These are phyloP conservation scores for Zaprionus bogoriensis DNA, from an alignment of 2,888 invertebrate species.

Conservation along the genomic window DNA sequence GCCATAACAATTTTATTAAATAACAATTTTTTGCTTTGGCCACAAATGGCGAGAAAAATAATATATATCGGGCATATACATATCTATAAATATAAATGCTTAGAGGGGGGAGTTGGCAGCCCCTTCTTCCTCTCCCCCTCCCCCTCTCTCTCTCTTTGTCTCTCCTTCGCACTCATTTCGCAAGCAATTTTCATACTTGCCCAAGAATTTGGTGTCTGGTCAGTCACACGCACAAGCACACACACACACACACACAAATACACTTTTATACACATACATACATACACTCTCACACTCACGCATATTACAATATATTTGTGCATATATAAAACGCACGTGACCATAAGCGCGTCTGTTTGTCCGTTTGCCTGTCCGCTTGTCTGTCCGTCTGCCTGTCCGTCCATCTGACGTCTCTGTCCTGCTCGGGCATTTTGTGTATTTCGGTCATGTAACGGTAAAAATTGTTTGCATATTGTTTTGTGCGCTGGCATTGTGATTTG, in stretches of 20 bases:
- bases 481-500: constrained; percentile 55
- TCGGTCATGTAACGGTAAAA: constrained; percentile 75
- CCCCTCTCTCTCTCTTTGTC: too few relatives aligned
- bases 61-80: constrained; percentile 8
- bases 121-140: too few relatives aligned
- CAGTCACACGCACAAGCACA: constrained; percentile 23
- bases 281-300: background rate
- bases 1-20: constrained; percentile 49
- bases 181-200: constrained; percentile 35
- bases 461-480: constrained; percentile 80
- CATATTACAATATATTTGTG: constrained; percentile 1
- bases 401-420: background rate
- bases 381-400: constrained; percentile 6
- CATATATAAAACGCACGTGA: constrained; percentile 62
- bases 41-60: constrained; percentile 5
- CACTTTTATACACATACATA: constrained; percentile 5
- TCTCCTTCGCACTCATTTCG: constrained; percentile 39
- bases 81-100: constrained; percentile 30
- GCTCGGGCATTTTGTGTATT: constrained; percentile 63
- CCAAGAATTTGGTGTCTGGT: constrained; percentile 46
- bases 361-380: too few relatives aligned
- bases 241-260: background rate
- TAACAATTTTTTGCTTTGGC: constrained; percentile 25
- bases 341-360: constrained; percentile 62
- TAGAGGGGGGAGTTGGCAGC: background rate